Evolutionary conservation across 2,113 vertebrate species (phyloP).

Genomic region (Hyperopisus bebe): DNA sequence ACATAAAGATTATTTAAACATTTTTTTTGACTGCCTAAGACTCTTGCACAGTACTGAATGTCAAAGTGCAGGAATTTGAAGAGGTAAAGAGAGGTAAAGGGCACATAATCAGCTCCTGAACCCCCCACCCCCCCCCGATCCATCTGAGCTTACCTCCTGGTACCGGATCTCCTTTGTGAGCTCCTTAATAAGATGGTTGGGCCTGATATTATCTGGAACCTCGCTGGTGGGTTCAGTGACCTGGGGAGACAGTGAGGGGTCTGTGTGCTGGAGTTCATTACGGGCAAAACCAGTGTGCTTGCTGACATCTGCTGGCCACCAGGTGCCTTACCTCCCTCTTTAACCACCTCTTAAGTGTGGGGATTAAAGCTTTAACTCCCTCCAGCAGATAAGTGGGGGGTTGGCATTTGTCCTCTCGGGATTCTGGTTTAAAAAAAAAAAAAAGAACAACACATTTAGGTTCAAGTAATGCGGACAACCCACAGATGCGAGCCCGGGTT

Average conservation of each 20-base stretch:
- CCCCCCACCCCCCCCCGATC: not conserved
- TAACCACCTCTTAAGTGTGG: slow-evolving; percentile 89
- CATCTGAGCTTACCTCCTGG: slow-evolving; percentile 76
- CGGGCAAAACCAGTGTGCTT: not conserved
- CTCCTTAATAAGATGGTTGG: slow-evolving; percentile 97
- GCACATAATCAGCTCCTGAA: not conserved
- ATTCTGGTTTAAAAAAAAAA: slow-evolving; percentile 59
- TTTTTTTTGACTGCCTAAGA: not conserved
- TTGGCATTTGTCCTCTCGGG: slow-evolving; percentile 85
- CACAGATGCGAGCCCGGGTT: not conserved
- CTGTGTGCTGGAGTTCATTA: slow-evolving; percentile 20
- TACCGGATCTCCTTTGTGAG: slow-evolving; percentile 96
- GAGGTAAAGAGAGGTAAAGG: not conserved
- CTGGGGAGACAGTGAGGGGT: slow-evolving; percentile 51
- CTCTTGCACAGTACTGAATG: not conserved
- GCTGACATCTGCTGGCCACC: not conserved
- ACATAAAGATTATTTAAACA: not conserved
- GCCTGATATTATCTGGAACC: slow-evolving; percentile 94
- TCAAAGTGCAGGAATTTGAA: not conserved
- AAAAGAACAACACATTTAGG: not conserved
- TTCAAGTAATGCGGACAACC: not conserved
- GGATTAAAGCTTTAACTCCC: slow-evolving; percentile 91
- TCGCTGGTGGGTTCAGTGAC: slow-evolving; percentile 89
- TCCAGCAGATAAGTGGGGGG: slow-evolving; percentile 82
- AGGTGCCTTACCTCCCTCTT: slow-evolving; percentile 79